These are phyloP conservation scores for Pristionchus mayeri DNA, from an alignment of 2,888 invertebrate species.

Conservation along the genomic window DNA sequence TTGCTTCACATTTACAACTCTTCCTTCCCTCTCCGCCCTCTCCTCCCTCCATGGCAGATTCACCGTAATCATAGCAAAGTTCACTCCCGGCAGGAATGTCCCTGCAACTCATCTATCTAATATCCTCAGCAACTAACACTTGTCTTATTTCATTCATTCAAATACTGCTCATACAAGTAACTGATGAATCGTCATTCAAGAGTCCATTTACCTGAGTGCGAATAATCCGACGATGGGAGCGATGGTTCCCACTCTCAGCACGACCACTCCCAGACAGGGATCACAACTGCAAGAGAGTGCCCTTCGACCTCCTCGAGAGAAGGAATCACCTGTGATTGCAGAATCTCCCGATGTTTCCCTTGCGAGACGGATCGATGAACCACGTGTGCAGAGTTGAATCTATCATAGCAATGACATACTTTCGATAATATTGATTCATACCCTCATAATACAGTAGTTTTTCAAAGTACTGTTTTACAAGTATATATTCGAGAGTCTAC, in stretches of 20 bases:
- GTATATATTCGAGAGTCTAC: neutral
- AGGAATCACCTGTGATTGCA: constrained; percentile 63
- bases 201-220: constrained; percentile 57
- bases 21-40: constrained; percentile 43
- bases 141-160: too few species aligned
- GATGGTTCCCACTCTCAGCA: constrained; percentile 61
- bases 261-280: constrained; percentile 66
- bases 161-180: too few species aligned
- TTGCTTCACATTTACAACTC: constrained; percentile 55
- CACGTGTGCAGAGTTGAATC: constrained; percentile 23
- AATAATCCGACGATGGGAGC: constrained; percentile 66
- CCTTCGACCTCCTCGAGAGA: neutral
- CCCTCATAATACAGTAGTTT: too few species aligned
- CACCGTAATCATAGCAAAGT: constrained; percentile 68
- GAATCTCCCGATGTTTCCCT: constrained; percentile 70
- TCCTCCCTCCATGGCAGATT: constrained; percentile 10
- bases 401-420: neutral
- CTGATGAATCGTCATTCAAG: too few species aligned
- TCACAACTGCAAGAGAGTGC: constrained; percentile 57
- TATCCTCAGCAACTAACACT: too few species aligned
- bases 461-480: neutral
- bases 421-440: too few species aligned
- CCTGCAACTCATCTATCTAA: constrained; percentile 44
- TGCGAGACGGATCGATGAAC: constrained; percentile 62
- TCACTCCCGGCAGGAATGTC: constrained; percentile 64